phyloP scores from a whole-genome alignment of 2,113 vertebrate genomes.

The Herpetotheres cachinnans region DNA sequence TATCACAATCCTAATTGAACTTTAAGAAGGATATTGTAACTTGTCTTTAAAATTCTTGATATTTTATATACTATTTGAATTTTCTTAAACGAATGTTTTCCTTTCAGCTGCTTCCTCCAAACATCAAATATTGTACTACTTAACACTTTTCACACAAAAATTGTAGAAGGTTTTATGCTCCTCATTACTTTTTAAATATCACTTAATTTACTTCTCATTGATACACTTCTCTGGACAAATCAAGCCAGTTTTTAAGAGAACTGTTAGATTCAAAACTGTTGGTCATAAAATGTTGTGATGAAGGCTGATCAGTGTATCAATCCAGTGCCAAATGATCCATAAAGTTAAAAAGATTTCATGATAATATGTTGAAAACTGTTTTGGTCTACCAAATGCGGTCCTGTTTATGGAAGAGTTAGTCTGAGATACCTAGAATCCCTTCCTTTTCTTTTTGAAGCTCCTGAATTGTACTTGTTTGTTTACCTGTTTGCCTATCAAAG shows the following conservation, averaged over 20 bases:
- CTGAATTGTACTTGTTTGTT: neutral
- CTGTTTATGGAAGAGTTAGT: neutral
- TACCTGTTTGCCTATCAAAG: neutral
- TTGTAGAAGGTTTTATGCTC: neutral
- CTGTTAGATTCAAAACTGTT: neutral
- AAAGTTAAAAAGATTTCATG: neutral
- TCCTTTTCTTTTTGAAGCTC: neutral
- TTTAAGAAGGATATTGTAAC: neutral
- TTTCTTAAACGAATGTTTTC: neutral
- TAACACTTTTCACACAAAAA: neutral
- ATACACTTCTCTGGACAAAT: neutral
- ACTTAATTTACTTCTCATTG: neutral
- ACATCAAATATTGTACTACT: neutral
- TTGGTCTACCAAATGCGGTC: neutral
- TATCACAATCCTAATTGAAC: neutral
- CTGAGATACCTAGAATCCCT: neutral
- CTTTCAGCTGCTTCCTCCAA: neutral
- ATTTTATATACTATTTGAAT: neutral
- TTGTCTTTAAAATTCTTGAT: neutral
- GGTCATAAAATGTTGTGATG: neutral
- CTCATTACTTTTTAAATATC: neutral
- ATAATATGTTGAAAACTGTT: neutral
- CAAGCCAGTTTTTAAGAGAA: neutral
- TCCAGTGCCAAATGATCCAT: neutral
- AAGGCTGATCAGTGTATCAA: neutral